Evolutionary conservation across 2,113 vertebrate genomes (phyloP), one percentile per base, ranked within the genome.

Genomic region (Cacatua alba): DNA sequence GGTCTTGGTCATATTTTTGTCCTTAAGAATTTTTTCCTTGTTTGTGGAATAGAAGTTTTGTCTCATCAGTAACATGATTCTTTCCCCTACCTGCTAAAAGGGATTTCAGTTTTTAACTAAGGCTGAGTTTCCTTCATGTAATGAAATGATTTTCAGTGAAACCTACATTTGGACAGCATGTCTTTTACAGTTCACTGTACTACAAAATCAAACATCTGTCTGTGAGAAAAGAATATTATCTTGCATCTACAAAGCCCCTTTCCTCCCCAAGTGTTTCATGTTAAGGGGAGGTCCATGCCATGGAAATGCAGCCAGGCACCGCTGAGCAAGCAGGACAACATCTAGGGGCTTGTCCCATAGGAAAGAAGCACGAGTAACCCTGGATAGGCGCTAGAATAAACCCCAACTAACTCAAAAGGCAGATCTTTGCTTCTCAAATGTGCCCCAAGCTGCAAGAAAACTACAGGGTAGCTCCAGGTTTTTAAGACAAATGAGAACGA

Each of bases 81-180:
- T 43, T 77, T 62, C 29, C 25, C 19, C 43, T n/a, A 37, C 23
- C 28, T 77, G 55, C 39, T 71, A 60, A 70, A 89, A 68, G 11
- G 6, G 39, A 75, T 74, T 88, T 74, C n/a, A 18, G 31, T 74
- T 86, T 80, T 67, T 59, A 94, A 57, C 7, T 9, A 29, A 52
- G 51, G 24, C 5, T 52, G 21, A 41, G 10, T 84, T 84, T 91
- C 57, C 31, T 84, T 41, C 49, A 25, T 13, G 16, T 19, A 72
- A 35, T 92, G 31, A 64, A 79, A 55, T 29, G 33, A 31, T 80
- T 88, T 68, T 84, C 86, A 91, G n/a, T 48, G 33, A 81, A 84
- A 82, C 17, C 13, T 57, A 51, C 46, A n/a, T 79, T 71, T 79
- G 52, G 74, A 48, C 6, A 70, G 15, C 1, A 43, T 62, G 49